Conservation (phyloP, 92 coral and sea anemone species). For the Porites lobata region DNA sequence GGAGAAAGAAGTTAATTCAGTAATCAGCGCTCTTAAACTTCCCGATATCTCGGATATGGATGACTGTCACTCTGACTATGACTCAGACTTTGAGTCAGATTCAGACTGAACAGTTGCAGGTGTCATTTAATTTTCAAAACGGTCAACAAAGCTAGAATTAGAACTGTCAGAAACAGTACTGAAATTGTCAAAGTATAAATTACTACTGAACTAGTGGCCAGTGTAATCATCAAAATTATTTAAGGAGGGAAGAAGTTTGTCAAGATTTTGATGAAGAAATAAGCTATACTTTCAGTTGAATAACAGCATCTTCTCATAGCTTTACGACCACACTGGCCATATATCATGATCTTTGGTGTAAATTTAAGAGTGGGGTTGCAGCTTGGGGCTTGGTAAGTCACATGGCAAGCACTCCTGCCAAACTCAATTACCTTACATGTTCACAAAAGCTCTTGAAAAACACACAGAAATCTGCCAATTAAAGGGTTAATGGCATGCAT, state of each 20-base stretch:
- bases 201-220: conserved; percentile 21
- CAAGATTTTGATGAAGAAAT: conserved; percentile 14
- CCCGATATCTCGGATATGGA: conserved; percentile 17
- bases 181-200: conserved; percentile 20
- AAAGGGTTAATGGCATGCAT: not conserved
- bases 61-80: conserved; percentile 27
- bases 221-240: conserved; percentile 17
- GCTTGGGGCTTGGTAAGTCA: too few relatives aligned
- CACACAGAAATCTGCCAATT: not conserved
- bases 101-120: conserved; percentile 28
- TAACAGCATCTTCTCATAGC: not conserved
- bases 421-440: too few relatives aligned
- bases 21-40: conserved; percentile 32
- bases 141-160: conserved; percentile 33
- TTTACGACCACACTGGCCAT: conserved; percentile 15
- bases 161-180: conserved; percentile 21
- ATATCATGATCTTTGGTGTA: conserved; percentile 36
- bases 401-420: too few relatives aligned
- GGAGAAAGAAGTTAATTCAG: conserved; percentile 36
- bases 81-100: conserved; percentile 24
- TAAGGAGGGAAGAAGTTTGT: conserved; percentile 36
- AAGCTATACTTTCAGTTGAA: conserved; percentile 20
- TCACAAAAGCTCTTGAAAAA: too few relatives aligned
- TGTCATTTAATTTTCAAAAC: conserved; percentile 18
- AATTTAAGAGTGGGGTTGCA: too few relatives aligned